phyloP scores from a whole-genome alignment of 1,140 invertebrate species.

The Camponotus vicinus region DNA sequence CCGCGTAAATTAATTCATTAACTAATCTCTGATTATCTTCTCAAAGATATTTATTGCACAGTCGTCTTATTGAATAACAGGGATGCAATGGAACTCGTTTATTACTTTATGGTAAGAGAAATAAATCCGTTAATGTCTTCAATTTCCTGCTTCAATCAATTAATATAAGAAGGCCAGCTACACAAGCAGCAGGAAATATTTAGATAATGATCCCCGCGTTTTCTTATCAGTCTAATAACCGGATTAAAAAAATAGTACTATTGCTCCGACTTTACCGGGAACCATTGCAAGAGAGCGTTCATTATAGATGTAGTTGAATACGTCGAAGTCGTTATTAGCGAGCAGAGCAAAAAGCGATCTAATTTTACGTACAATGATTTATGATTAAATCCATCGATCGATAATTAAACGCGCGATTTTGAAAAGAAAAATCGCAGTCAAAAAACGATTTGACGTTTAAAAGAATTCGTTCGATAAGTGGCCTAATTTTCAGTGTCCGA shows the following conservation, averaged over 20 bases:
- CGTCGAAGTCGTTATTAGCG: not conserved
- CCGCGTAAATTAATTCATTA: conserved; percentile 26
- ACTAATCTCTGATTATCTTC: conserved; percentile 36
- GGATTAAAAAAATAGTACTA: conserved; percentile 37
- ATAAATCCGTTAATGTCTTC: conserved; percentile 49
- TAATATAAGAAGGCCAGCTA: conserved; percentile 28
- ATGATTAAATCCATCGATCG: no score
- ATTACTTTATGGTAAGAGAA: conserved; percentile 33
- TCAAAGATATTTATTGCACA: conserved; percentile 32
- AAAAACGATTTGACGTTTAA: not conserved
- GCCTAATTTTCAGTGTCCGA: not conserved
- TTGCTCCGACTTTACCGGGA: conserved; percentile 5
- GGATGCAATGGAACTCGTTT: conserved; percentile 12
- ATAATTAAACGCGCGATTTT: no score
- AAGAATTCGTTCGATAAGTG: not conserved
- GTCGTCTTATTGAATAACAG: conserved; percentile 42
- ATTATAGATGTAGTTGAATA: conserved; percentile 9
- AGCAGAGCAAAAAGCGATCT: not conserved
- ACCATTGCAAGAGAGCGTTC: conserved; percentile 13
- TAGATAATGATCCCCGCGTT: conserved; percentile 47
- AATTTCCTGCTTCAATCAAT: conserved; percentile 51
- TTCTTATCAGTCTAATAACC: conserved; percentile 40
- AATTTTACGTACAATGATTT: not conserved
- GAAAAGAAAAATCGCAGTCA: not conserved
- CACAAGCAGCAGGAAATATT: conserved; percentile 33